Conservation (phyloP, 2,113 vertebrate species). For the Semicossyphus pulcher region DNA sequence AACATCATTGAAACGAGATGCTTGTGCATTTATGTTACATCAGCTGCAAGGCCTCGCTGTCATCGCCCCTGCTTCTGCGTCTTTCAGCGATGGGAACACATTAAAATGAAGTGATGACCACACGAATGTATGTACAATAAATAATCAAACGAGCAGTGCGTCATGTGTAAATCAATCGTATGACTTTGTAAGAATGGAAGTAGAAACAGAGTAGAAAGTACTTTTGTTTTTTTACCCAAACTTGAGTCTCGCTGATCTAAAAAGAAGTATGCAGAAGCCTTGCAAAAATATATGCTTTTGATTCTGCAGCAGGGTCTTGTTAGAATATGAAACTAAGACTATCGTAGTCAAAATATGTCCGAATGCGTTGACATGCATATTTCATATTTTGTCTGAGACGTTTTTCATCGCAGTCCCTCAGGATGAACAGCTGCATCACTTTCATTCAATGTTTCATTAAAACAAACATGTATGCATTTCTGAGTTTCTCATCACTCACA, state of each 20-base stretch:
- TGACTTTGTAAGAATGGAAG: conserved; percentile 25
- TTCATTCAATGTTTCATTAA: conserved; percentile 15
- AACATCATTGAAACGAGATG: conserved; percentile 67
- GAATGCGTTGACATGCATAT: conserved; percentile 47
- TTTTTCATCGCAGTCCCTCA: conserved; percentile 7
- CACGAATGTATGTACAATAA: conserved; percentile 48
- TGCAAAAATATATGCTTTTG: conserved; percentile 67
- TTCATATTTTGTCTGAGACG: conserved; percentile 34
- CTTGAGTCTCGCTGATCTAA: conserved; percentile 22
- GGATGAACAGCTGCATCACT: conserved; percentile 20
- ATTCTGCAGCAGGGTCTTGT: conserved; percentile 44
- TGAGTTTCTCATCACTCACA: not conserved
- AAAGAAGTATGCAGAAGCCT: conserved; percentile 50
- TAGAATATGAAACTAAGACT: conserved; percentile 49
- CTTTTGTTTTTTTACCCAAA: conserved; percentile 43
- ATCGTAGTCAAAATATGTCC: conserved; percentile 41
- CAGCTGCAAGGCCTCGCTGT: conserved; percentile 50
- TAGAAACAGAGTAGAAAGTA: conserved; percentile 64
- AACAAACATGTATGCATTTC: not conserved
- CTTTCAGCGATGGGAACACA: conserved; percentile 22
- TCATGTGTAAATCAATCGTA: conserved; percentile 38
- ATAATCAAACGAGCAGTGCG: conserved; percentile 17
- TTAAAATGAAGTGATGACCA: conserved; percentile 39
- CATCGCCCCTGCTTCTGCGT: conserved; percentile 27
- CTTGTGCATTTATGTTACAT: conserved; percentile 57